Evolutionary conservation across 2,888 invertebrate genomes (phyloP), one percentile per base, ranked within the genome.

Genomic region (Caenorhabditis sp.): DNA sequence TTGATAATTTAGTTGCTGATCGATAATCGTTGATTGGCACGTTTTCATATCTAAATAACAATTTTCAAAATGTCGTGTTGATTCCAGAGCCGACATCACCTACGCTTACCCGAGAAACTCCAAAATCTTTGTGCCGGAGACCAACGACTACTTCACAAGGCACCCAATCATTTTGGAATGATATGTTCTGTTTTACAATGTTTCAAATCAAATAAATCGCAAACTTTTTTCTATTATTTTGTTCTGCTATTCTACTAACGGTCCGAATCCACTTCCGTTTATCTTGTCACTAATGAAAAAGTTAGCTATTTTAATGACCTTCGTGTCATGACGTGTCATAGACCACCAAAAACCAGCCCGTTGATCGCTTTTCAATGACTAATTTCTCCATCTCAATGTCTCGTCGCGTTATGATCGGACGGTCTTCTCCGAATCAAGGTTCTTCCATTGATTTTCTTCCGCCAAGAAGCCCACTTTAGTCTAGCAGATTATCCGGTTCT

Each of bases 71-170:
- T 32, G 6, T 32, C n/a, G n/a, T n/a, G n/a, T n/a, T n/a, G 4
- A 41, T 48, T 80, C 37, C 63, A 78, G 78, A 41, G 59, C 70
- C 9, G 72, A 75, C 39, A 73, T 72, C 30, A 72, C 63, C 24
- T 56, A 39, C n/a, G 68, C 66, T 1, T 35, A 37, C 9, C 78
- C 78, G 26, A 68, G 66, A 22, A 55, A 76, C 20, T 27, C 37
- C 39, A 62, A 73, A 37, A 72, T 79, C 26, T 83, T 75, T 55
- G 81, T 74, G 8, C 86, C 86, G 15, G 30, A 80, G 17, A 85
- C 86, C 27, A 86, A 84, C 61, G 86, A 86, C 66, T 78, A 83
- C 70, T 86, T 83, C 70, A 81, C 83, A 22, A 70, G 81, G 13
- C 63, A 86, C 62, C 87, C 87, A 15, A 87, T 87, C 43, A 55